A percentile compares a stretch with the other conserved stretches of the same genome.
phyloP scores from a whole-genome alignment of 2,797 vertebrate species.

The Tadarida brasiliensis region DNA sequence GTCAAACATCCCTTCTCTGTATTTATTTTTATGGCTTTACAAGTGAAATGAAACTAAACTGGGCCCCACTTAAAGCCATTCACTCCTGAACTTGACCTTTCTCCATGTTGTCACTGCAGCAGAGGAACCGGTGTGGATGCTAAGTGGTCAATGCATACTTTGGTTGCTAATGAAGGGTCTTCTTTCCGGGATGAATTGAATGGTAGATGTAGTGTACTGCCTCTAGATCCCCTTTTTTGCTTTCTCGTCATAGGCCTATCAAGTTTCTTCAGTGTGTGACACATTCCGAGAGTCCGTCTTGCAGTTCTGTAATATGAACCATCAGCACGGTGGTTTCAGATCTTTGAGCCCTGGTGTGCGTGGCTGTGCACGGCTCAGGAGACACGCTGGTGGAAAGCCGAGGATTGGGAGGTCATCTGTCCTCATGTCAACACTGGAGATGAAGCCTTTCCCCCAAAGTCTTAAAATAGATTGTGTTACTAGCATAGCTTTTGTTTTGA shows the following conservation, averaged over 20 bases:
- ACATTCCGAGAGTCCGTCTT: conserved; percentile 74
- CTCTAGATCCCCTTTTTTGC: background rate
- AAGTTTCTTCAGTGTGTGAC: conserved; percentile 85
- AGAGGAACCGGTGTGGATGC: background rate
- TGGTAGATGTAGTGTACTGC: accelerated
- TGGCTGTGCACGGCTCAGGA: background rate
- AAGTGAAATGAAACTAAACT: background rate
- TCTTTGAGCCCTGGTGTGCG: background rate
- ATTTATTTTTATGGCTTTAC: background rate
- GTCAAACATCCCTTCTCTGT: background rate
- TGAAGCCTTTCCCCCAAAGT: background rate
- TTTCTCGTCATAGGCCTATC: conserved; percentile 82
- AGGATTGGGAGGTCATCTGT: background rate
- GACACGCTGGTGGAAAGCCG: background rate
- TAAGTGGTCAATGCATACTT: background rate
- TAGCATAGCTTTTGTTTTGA: background rate
- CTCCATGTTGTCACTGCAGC: background rate
- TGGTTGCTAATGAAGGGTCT: background rate
- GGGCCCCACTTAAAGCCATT: background rate
- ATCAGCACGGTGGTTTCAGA: accelerated
- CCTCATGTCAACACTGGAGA: background rate
- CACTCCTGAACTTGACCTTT: background rate
- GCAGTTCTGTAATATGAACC: background rate
- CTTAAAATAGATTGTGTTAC: background rate
- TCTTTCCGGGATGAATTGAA: background rate